Conservation (phyloP, 2,888 invertebrate species). For the Lycaena phlaeas region DNA sequence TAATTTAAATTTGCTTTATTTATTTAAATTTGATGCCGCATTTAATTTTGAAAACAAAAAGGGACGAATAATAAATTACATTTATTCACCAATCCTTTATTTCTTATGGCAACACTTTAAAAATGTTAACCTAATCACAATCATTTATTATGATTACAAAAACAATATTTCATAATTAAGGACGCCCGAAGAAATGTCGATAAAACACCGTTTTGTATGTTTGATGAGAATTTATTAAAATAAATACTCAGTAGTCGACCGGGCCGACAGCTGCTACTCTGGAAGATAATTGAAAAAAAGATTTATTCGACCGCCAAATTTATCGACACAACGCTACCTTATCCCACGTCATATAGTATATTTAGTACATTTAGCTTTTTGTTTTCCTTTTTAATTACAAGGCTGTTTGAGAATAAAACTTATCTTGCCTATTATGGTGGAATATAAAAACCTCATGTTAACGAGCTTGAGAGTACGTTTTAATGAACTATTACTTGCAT, state of each 20-base stretch:
- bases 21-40: too few species aligned
- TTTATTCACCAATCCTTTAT: too few species aligned
- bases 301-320: conserved; percentile 68
- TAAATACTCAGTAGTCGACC: conserved; percentile 59
- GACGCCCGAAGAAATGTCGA: conserved; percentile 45
- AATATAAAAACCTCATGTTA: too few species aligned
- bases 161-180: conserved; percentile 33
- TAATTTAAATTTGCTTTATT: too few species aligned
- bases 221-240: conserved; percentile 62
- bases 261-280: conserved; percentile 60
- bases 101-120: not conserved
- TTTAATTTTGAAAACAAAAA: too few species aligned
- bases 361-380: not conserved
- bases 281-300: conserved; percentile 65
- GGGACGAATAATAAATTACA: too few species aligned
- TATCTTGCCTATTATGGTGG: too few species aligned
- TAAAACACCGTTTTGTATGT: conserved; percentile 34
- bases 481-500: too few species aligned
- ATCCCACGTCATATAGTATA: conserved; percentile 3
- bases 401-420: not conserved
- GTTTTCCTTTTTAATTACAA: not conserved
- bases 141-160: conserved; percentile 24
- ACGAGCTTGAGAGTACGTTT: too few species aligned
- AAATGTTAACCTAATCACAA: conserved; percentile 2
- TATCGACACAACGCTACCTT: conserved; percentile 41